A percentile compares a stretch with the other conserved stretches of the same genome.
Conservation (phyloP, 2,888 invertebrate species). For the Acanthacorydalis orientalis region DNA sequence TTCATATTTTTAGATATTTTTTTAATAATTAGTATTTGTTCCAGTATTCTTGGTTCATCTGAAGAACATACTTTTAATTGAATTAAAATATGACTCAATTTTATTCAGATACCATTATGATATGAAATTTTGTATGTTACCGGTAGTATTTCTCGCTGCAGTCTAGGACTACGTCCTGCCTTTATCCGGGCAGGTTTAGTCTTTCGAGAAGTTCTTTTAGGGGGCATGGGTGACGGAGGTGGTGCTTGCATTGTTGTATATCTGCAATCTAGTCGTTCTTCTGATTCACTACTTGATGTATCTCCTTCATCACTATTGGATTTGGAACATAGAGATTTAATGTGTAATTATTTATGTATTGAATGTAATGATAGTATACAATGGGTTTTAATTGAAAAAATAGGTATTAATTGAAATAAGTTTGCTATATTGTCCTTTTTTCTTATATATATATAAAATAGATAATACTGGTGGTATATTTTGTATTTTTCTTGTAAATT, state of each 20-base stretch:
- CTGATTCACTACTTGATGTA: slow-evolving; percentile 53
- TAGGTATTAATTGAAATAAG: neutral
- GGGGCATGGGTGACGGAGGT: slow-evolving; percentile 43
- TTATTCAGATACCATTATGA: no score
- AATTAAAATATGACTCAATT: no score
- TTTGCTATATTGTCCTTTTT: no score
- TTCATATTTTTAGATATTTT: no score
- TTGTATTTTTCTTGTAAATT: no score
- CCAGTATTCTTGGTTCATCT: no score
- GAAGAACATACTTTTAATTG: no score
- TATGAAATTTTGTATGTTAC: slow-evolving; percentile 20
- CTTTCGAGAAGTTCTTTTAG: slow-evolving; percentile 29
- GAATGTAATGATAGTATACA: neutral
- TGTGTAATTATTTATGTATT: neutral
- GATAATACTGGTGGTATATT: no score
- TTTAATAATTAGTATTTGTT: no score
- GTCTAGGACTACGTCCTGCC: slow-evolving; percentile 20
- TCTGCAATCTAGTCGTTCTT: slow-evolving; percentile 31
- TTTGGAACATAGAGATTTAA: slow-evolving; percentile 10
- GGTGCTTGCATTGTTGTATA: slow-evolving; percentile 37
- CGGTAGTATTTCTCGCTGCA: slow-evolving; percentile 37
- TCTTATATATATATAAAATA: no score
- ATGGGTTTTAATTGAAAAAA: neutral
- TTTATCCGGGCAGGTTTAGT: slow-evolving; percentile 17
- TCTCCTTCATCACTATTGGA: slow-evolving; percentile 58